Evolutionary conservation across 2,797 vertebrate genomes (phyloP).

Genomic region (Clarias fuscus): DNA sequence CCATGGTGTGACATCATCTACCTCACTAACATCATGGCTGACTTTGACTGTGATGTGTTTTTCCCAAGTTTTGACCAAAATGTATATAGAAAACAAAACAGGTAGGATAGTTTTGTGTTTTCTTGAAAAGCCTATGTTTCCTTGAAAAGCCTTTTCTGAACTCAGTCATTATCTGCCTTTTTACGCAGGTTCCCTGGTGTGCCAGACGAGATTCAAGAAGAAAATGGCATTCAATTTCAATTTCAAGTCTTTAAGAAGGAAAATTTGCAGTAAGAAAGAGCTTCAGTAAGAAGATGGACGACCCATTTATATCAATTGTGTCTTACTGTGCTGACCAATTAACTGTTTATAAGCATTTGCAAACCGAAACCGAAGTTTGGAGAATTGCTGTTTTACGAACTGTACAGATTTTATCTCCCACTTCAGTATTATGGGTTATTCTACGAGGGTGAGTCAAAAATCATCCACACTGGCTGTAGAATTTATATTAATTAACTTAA

Average conservation of each 20-base stretch:
- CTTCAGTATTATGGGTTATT: not conserved
- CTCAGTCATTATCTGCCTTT: constrained; percentile 9
- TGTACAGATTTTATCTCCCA: not conserved
- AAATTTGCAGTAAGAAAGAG: not conserved
- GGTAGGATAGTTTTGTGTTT: constrained; percentile 59
- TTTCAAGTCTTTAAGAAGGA: constrained; percentile 77
- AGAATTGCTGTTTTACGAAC: not conserved
- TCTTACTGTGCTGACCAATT: not conserved
- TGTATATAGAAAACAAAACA: constrained; percentile 69
- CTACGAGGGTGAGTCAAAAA: too few species aligned
- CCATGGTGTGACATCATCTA: constrained; percentile 79
- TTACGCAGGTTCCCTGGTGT: constrained; percentile 71
- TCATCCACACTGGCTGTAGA: too few species aligned
- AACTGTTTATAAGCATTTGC: not conserved
- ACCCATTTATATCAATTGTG: not conserved
- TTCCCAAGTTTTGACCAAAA: constrained; percentile 76
- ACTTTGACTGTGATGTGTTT: constrained; percentile 79
- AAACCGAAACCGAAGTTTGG: not conserved
- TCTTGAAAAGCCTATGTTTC: not conserved
- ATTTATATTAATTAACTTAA: too few species aligned
- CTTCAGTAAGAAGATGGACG: not conserved
- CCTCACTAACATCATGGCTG: constrained; percentile 77
- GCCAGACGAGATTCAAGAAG: constrained; percentile 75
- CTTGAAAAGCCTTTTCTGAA: not conserved
- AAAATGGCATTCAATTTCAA: constrained; percentile 76